Evolutionary conservation across 2,888 invertebrate genomes (phyloP).

Genomic region (Drosophila testacea): DNA sequence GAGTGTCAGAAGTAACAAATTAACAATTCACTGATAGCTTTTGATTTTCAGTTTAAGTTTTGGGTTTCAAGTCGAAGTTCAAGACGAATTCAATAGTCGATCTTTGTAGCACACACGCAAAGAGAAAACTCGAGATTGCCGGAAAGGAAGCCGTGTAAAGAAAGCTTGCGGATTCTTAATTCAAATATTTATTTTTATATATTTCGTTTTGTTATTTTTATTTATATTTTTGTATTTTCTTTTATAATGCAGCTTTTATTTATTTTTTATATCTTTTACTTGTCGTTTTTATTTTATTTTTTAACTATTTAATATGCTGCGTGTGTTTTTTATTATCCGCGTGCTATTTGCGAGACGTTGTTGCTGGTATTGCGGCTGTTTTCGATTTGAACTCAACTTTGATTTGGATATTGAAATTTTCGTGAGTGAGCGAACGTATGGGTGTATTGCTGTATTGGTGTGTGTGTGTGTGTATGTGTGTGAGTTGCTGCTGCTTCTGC

Average conservation of each 20-base stretch:
- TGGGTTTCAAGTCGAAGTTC: conserved; percentile 21
- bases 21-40: conserved; percentile 45
- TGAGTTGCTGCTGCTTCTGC: conserved; percentile 49
- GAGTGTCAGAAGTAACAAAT: conserved; percentile 48
- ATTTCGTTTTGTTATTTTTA: conserved; percentile 13
- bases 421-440: conserved; percentile 70
- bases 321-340: conserved; percentile 74
- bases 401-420: conserved; percentile 83
- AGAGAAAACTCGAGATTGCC: conserved; percentile 45
- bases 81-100: conserved; percentile 18
- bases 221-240: conserved; percentile 5
- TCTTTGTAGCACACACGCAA: conserved; percentile 41
- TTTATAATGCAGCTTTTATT: conserved; percentile 28
- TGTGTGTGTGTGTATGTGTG: conserved; percentile 38
- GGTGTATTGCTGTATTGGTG: conserved; percentile 30
- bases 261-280: conserved; percentile 21
- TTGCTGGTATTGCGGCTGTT: conserved; percentile 84
- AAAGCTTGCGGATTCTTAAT: conserved; percentile 29
- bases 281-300: conserved; percentile 41
- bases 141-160: conserved; percentile 35
- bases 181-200: background rate
- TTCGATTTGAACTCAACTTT: conserved; percentile 84
- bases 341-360: conserved; percentile 80
- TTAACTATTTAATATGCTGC: conserved; percentile 61
- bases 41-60: conserved; percentile 19